phyloP scores from a whole-genome alignment of 2,888 invertebrate species.

The Chalcosyrphus nemorum region DNA sequence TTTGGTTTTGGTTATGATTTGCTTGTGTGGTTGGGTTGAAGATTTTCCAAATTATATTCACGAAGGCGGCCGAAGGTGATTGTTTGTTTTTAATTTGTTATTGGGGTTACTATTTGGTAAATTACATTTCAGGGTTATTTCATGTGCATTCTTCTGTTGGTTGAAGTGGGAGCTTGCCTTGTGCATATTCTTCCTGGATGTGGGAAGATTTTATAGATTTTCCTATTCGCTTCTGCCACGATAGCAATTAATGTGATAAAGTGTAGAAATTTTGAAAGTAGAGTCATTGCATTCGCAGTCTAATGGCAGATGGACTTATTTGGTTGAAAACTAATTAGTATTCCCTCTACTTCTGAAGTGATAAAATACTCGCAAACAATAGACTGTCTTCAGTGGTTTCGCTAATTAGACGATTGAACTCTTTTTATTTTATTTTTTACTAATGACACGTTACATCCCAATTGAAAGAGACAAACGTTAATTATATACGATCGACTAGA shows the following conservation, averaged over 20 bases:
- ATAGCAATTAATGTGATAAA: not conserved
- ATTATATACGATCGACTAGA: slow-evolving; percentile 4
- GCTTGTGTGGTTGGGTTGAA: slow-evolving; percentile 14
- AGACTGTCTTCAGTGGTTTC: slow-evolving; percentile 6
- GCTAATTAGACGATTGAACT: slow-evolving; percentile 7
- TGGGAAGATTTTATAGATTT: not conserved
- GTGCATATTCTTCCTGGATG: not conserved
- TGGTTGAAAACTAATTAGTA: slow-evolving; percentile 57
- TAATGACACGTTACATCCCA: slow-evolving; percentile 1
- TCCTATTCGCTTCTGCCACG: not conserved
- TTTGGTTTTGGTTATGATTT: slow-evolving; percentile 59
- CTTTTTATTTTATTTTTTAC: not conserved
- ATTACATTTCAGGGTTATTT: slow-evolving; percentile 17
- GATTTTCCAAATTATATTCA: slow-evolving; percentile 9
- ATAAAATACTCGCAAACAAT: slow-evolving; percentile 30
- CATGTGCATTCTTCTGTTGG: slow-evolving; percentile 19
- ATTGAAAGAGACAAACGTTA: slow-evolving; percentile 2
- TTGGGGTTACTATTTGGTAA: not conserved
- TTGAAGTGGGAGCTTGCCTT: not conserved
- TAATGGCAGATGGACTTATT: slow-evolving; percentile 54
- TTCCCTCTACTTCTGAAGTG: slow-evolving; percentile 26
- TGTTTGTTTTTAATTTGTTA: slow-evolving; percentile 7
- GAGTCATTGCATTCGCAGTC: slow-evolving; percentile 22
- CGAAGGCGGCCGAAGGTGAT: slow-evolving; percentile 12
- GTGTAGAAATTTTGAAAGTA: slow-evolving; percentile 8